Evolutionary conservation across 2,888 invertebrate genomes (phyloP), one percentile per base, ranked within the genome.

Genomic region (Nymphalis polychloros): DNA sequence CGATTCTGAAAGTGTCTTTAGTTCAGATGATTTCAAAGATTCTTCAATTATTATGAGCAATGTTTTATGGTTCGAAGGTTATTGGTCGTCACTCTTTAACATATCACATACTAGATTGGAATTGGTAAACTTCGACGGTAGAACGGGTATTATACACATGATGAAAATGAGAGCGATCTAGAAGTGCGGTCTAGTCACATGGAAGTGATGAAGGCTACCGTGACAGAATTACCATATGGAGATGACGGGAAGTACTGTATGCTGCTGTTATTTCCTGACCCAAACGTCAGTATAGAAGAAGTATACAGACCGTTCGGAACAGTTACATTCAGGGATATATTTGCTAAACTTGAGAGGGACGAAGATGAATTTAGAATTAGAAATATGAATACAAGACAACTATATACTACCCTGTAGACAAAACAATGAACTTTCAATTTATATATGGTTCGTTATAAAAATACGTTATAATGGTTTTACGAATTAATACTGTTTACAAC

Each of bases 161-260:
- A 97, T 97, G 97, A 93, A 92, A 71, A 94, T 94, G 75, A 89
- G 92, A 73, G 94, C 92, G 0, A 83, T n/a, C n/a, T n/a, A n/a
- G n/a, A 90, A 57, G 94, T 94, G 61, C 92, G 94, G 0, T 95
- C 93, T 78, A 91, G 93, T 0, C 90, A 93, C 70, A 87, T 95
- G 20, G 85, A 89, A 20, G 82, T 88, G 0, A 52, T 96, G 65
- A 91, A 93, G 55, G 93, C 94, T 1, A 93, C 94, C 73, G 93
- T 94, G 0, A 79, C 96, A 0, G 95, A 96, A 77, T 78, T 96
- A 61, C 95, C 96, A 0, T 97, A 96, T 74, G 95, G 95, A 64
- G 84, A 88, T 20, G 94, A 88, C 35, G 81, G 81, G 0, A 88
- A 86, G 72, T 91, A 90, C 72, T 94, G 94, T 0, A 95, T 96